phyloP scores from a whole-genome alignment of 1,140 invertebrate species.

The Megalonaias nervosa region DNA sequence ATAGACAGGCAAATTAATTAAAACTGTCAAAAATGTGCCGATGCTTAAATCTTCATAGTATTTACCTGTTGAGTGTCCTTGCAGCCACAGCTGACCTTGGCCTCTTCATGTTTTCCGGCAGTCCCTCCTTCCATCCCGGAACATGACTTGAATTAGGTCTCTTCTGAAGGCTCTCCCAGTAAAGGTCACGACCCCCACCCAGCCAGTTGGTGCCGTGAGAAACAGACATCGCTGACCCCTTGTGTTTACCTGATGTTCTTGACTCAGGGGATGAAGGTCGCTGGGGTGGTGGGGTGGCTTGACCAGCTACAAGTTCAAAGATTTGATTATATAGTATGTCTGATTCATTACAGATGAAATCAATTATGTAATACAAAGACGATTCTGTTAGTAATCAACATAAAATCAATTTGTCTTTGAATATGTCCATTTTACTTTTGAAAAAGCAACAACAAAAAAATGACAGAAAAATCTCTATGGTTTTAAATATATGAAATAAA shows the following conservation, averaged over 20 bases:
- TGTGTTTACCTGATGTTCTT: neutral
- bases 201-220: slow-evolving; percentile 59
- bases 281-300: slow-evolving; percentile 51
- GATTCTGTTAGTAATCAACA: too few relatives aligned
- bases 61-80: slow-evolving; percentile 35
- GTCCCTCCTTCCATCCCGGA: slow-evolving; percentile 67
- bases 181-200: slow-evolving; percentile 64
- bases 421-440: too few relatives aligned
- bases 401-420: too few relatives aligned
- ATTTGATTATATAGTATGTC: neutral
- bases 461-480: too few relatives aligned
- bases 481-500: too few relatives aligned
- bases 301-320: slow-evolving; percentile 30
- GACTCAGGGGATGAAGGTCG: slow-evolving; percentile 53
- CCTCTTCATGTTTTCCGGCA: slow-evolving; percentile 54
- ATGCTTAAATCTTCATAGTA: too few relatives aligned
- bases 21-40: too few relatives aligned
- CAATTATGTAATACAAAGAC: too few relatives aligned
- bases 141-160: slow-evolving; percentile 62
- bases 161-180: slow-evolving; percentile 53
- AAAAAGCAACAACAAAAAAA: too few relatives aligned
- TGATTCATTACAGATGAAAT: too few relatives aligned
- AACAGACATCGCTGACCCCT: slow-evolving; percentile 39
- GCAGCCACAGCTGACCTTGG: slow-evolving; percentile 52
- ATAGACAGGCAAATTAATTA: too few relatives aligned